Evolutionary conservation across 2,888 invertebrate species (phyloP).

Genomic region (Pandemis corylana): DNA sequence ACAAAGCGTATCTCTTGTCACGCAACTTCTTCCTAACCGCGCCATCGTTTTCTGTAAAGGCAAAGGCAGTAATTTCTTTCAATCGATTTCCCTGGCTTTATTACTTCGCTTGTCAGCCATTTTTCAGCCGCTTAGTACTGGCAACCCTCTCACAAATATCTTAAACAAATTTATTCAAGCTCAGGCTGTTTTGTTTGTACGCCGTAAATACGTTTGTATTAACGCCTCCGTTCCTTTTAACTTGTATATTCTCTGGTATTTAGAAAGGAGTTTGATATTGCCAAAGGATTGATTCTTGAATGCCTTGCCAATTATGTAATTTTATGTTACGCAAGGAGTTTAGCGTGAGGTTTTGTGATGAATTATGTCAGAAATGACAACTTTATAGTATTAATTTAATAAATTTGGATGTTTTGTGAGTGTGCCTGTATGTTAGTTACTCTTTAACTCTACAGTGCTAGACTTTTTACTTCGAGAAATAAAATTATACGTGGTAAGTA

Average conservation of each 20-base stretch:
- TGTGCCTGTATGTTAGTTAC: no score
- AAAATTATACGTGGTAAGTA: no score
- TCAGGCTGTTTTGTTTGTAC: conserved; percentile 26
- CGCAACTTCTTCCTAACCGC: background rate
- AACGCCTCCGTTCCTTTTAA: conserved; percentile 20
- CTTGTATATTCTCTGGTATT: conserved; percentile 20
- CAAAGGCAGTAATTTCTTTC: conserved; percentile 15
- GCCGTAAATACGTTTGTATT: conserved; percentile 28
- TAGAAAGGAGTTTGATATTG: conserved; percentile 12
- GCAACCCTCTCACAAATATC: conserved; percentile 35
- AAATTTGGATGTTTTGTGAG: no score
- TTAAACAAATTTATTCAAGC: conserved; percentile 37
- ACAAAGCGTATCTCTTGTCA: background rate
- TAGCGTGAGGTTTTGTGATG: background rate
- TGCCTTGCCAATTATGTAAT: conserved; percentile 10
- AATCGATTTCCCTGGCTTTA: conserved; percentile 24
- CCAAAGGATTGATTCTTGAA: conserved; percentile 13
- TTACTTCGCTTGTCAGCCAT: conserved; percentile 17
- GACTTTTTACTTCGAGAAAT: no score
- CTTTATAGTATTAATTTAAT: no score
- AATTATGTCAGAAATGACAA: background rate
- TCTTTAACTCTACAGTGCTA: no score
- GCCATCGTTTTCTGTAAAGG: background rate
- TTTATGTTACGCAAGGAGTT: background rate
- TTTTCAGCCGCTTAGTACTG: conserved; percentile 26